A percentile compares a stretch with the other conserved stretches of the same genome.
Evolutionary conservation across 2,113 vertebrate genomes (phyloP).

Genomic region (Tenebrosternarchus preto): DNA sequence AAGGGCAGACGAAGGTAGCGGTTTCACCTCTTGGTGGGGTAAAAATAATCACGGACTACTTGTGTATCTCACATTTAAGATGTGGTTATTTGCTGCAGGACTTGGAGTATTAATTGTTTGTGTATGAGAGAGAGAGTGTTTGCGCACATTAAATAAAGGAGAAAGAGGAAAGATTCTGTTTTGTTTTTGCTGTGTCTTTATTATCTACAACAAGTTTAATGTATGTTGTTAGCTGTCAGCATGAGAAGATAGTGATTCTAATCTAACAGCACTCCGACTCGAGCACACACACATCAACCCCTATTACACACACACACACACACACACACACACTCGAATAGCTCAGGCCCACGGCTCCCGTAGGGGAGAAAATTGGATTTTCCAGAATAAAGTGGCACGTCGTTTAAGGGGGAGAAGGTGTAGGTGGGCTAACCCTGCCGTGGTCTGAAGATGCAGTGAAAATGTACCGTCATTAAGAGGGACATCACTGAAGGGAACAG

Average conservation of each 20-base stretch:
- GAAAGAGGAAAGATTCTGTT: not conserved
- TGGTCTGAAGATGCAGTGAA: conserved; percentile 27
- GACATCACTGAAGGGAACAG: conserved; percentile 37
- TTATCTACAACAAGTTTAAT: conserved; percentile 24
- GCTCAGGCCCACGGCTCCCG: conserved; percentile 18
- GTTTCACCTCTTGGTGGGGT: not conserved
- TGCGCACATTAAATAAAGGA: too few relatives aligned
- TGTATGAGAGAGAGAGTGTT: not conserved
- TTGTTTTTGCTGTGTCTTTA: conserved; percentile 16
- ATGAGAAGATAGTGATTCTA: conserved; percentile 35
- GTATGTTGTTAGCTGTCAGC: conserved; percentile 31
- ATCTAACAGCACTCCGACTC: conserved; percentile 32
- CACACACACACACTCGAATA: conserved; percentile 25
- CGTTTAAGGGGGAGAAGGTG: conserved; percentile 42
- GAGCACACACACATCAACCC: conserved; percentile 34
- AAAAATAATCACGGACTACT: not conserved
- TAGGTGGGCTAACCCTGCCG: conserved; percentile 13
- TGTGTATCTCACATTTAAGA: conserved; percentile 3
- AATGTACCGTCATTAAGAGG: conserved; percentile 40
- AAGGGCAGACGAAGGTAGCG: conserved; percentile 14
- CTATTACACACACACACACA: conserved; percentile 25
- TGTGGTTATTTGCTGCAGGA: not conserved
- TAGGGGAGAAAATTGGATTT: conserved; percentile 56
- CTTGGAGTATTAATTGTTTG: not conserved
- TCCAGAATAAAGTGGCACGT: conserved; percentile 50